These are phyloP conservation scores for Philopotamus ludificatus DNA, from an alignment of 1,140 invertebrate species.

Conservation along the genomic window DNA sequence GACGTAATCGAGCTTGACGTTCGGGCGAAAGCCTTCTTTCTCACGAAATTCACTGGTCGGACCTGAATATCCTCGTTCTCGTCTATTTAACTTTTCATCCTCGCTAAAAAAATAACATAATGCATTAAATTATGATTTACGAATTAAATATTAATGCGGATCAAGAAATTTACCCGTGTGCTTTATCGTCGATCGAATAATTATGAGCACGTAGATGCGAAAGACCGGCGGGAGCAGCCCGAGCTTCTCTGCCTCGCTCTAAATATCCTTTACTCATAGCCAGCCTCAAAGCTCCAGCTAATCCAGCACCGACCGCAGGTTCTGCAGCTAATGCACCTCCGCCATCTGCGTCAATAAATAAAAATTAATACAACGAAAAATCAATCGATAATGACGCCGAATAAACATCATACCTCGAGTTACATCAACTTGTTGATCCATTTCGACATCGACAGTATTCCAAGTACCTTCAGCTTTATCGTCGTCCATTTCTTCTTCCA, in stretches of 20 bases:
- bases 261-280: slow-evolving; percentile 96
- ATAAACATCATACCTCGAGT: slow-evolving; percentile 43
- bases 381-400: not conserved
- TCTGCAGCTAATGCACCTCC: slow-evolving; percentile 78
- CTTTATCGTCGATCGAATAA: slow-evolving; percentile 97
- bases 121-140: slow-evolving; percentile 23
- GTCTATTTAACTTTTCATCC: slow-evolving; percentile 76
- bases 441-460: slow-evolving; percentile 49
- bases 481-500: slow-evolving; percentile 32
- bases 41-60: slow-evolving; percentile 93
- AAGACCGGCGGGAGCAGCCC: slow-evolving; percentile 61
- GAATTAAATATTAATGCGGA: not conserved
- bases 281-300: slow-evolving; percentile 87
- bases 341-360: slow-evolving; percentile 25
- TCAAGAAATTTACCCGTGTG: slow-evolving; percentile 62
- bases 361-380: not conserved
- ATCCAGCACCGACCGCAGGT: slow-evolving; percentile 87
- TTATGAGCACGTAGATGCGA: slow-evolving; percentile 77
- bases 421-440: slow-evolving; percentile 45
- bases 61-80: slow-evolving; percentile 74
- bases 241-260: slow-evolving; percentile 71
- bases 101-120: slow-evolving; percentile 59
- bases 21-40: slow-evolving; percentile 90
- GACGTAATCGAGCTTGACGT: slow-evolving; percentile 96
- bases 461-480: slow-evolving; percentile 44